Evolutionary conservation across 2,888 invertebrate species (phyloP), one percentile per base, ranked within the genome.

Genomic region (Polydrusus cervinus): DNA sequence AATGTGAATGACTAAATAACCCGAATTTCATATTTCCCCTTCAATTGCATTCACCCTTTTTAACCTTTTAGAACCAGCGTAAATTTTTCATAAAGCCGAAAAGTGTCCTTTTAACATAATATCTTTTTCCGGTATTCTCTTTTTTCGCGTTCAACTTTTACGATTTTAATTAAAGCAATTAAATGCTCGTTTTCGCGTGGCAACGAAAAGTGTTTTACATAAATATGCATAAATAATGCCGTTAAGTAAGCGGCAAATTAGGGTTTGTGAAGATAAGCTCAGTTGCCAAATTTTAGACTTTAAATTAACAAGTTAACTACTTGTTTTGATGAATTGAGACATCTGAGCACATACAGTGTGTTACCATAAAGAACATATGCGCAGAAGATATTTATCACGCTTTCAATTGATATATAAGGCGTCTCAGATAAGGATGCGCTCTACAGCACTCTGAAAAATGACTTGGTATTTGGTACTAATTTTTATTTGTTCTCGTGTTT

Each of bases 201-300:
- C 49, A 61, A 45, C 38, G 34, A 61, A 61, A 51, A 45, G 60
- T 47, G 61, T 70, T 70, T 70, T 70, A 61, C 70, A 70, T 70
- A 70, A 70, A 70, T 70, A 70, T 70, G 61, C 70, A 70, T 70
- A 70, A 70, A 51, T 49, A 43, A 70, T 70, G 62, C 43, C 40
- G 34, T 68, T 40, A 55, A 51, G 40, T 68, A 53, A 55, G 55
- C 20, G 53, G 51, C 51, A 51, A 51, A 53, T 51, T 53, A 53
- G 53, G 8, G 20, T 53, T 66, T 49, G 53, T 53, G 11, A 40
- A 53, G 66, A 47, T 45, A 47, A 34, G 45, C 64, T 47, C 49
- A 5, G 47, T 64, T 64, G 64, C 64, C 64, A 64, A 49, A 64
- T 49, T 47, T 30, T 47, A 3, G 16, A 16, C 25, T 49, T 3